Evolutionary conservation across 1,140 invertebrate species (phyloP), one percentile per base, ranked within the genome.

Genomic region (Drosophila willistoni): DNA sequence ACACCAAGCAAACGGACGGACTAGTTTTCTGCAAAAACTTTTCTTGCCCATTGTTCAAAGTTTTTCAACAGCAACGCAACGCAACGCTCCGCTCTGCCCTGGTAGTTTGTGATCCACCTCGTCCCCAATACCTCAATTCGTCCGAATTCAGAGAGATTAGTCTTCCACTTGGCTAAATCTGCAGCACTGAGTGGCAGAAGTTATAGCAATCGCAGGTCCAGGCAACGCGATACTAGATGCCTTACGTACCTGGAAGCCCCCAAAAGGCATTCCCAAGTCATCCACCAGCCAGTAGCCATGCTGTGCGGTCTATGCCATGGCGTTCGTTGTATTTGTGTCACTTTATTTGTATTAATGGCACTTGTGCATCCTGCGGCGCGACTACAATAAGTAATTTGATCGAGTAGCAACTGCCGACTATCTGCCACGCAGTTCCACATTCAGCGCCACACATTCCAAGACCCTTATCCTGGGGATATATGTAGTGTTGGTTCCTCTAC

Each of bases 291-390:
- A 19, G 57, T 63, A 13, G 19, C 41, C 42, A n/a, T 55, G 36
- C 41, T 54, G 14, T 55, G 36, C 33, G 22, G 47, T 65, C 64
- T 57, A 13, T 34, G 34, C n/a, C 66, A 47, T 56, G 55, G 56
- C 39, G 17, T 17, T 64, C 71, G 67, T 64, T 51, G 68, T 77
- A 87, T 76, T 82, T 82, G 83, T 79, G 83, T 79, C 79, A 83
- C 76, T 89, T 79, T 83, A 87, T 89, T 89, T 86, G 79, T 86
- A 86, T 86, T 86, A 86, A 82, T 87, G 76, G 83, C 82, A 82
- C 79, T 82, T 82, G 76, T 77, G 82, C 79, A 79, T 86, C 83
- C 76, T 86, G 83, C 83, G 79, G 82, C 83, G 79, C 75, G 56
- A 68, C 56, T 71, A 77, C 82, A 87, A 86, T 87, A 87, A 86